phyloP scores from a whole-genome alignment of 2,113 vertebrate genomes.

The Neofelis nebulosa region DNA sequence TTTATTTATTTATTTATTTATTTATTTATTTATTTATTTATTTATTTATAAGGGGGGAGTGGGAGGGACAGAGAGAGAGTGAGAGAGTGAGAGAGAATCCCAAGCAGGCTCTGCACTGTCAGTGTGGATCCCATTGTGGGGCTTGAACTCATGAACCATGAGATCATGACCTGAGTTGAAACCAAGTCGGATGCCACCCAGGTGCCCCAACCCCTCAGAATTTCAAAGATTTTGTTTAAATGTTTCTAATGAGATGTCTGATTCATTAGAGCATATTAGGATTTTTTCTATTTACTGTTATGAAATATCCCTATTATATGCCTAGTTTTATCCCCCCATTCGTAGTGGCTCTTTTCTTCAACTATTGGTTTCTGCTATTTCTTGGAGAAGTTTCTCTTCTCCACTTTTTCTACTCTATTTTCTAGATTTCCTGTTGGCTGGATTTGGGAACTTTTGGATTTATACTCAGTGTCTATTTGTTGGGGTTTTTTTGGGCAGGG shows the following conservation, averaged over 20 bases:
- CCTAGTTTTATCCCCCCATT: not conserved
- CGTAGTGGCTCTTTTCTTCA: not conserved
- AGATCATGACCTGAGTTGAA: too few relatives aligned
- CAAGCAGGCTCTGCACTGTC: too few relatives aligned
- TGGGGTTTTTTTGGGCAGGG: not conserved
- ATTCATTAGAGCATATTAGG: not conserved
- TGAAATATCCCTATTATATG: not conserved
- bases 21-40: too few relatives aligned
- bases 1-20: too few relatives aligned
- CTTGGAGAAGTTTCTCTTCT: not conserved
- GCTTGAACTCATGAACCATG: too few relatives aligned
- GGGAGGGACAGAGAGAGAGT: too few relatives aligned
- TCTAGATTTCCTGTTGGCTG: not conserved
- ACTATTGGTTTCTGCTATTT: not conserved
- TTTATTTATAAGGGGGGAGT: too few relatives aligned
- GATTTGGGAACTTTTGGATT: not conserved
- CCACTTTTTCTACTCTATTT: not conserved
- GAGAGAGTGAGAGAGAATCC: too few relatives aligned
- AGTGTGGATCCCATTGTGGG: too few relatives aligned
- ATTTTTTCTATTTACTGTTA: not conserved
- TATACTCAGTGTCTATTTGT: not conserved
- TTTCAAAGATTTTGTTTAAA: not conserved
- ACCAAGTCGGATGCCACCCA: too few relatives aligned
- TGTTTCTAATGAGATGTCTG: not conserved
- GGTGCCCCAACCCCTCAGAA: not conserved